Evolutionary conservation across 2,113 vertebrate species (phyloP), one percentile per base, ranked within the genome.

Genomic region (Cairina moschata): DNA sequence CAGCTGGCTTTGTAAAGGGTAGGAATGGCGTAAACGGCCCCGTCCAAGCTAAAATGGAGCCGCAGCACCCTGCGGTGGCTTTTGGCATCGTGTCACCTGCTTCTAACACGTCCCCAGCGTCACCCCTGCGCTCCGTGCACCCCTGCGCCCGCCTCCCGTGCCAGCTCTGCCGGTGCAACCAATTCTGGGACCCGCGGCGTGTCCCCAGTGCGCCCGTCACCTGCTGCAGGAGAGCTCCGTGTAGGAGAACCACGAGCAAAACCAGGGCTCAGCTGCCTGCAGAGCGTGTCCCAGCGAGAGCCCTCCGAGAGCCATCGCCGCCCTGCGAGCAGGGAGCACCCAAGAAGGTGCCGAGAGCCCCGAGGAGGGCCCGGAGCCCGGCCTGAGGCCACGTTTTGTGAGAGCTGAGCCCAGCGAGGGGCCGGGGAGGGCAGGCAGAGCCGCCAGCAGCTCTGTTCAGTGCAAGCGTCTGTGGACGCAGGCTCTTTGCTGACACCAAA

Each of bases 11-110:
- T n/a, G 42, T 5, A 9, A 71, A 79, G 52, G 25, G 58, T 4
- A 20, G 52, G 42, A 18, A 63, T 1, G 22, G 28, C 3, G 9
- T 7, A 8, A 59, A 13, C 0, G 13, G 2, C 16, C 44, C 52
- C 2, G 2, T 5, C 31, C 31, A 58, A 14, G 23, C 28, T 12
- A 21, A 55, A 40, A 13, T 0, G 17, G 48, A 17, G 23, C 28
- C 40, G 46, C 22, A 8, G 4, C 1, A 28, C 73, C 7, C 6
- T 15, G 63, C 56, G 63, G 48, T 31, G 80, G 36, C 20, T 40
- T 71, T 34, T 62, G 65, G 28, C 40, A 20, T 34, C 16, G 6
- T 46, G 40, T 59, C n/a, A 40, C 29, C 32, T 10, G 40, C 6
- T 5, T n/a, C 18, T 23, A 29, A n/a, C 1, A 5, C 11, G 31